phyloP scores from a whole-genome alignment of 2,113 vertebrate species.

The Thalassarche chlororhynchos region DNA sequence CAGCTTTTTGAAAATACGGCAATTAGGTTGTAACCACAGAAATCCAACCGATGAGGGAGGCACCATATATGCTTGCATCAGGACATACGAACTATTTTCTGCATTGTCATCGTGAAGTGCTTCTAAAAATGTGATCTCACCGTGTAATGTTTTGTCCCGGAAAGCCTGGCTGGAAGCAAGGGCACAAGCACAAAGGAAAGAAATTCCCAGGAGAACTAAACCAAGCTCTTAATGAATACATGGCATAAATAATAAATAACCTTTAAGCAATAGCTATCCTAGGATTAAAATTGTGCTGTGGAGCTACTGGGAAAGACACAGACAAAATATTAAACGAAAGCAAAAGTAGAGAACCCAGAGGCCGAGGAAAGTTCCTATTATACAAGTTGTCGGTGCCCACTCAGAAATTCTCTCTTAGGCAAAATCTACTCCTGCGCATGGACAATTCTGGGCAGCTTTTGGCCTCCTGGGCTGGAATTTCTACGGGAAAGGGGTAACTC shows the following conservation, averaged over 20 bases:
- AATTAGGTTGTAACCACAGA: neutral
- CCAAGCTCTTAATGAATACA: conserved; percentile 24
- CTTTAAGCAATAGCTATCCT: neutral
- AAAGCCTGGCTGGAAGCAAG: conserved; percentile 27
- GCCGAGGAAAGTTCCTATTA: neutral
- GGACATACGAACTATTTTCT: neutral
- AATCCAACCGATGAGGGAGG: neutral
- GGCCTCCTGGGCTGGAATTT: neutral
- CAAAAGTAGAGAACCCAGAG: neutral
- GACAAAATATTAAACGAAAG: conserved; percentile 20
- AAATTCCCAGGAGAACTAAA: conserved; percentile 13
- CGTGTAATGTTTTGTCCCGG: neutral
- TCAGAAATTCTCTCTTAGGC: neutral
- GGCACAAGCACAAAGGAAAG: neutral
- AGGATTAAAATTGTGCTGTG: neutral
- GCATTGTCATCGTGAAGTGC: neutral
- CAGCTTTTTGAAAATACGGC: neutral
- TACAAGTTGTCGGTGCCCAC: neutral
- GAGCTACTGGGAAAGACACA: neutral
- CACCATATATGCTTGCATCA: neutral
- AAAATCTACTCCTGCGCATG: neutral
- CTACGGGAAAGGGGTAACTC: neutral
- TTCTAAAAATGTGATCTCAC: neutral
- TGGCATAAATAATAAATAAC: conserved; percentile 45
- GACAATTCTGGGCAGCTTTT: neutral